Evolutionary conservation across 2,113 vertebrate species (phyloP), one percentile per base, ranked within the genome.

Genomic region (Anhinga anhinga): DNA sequence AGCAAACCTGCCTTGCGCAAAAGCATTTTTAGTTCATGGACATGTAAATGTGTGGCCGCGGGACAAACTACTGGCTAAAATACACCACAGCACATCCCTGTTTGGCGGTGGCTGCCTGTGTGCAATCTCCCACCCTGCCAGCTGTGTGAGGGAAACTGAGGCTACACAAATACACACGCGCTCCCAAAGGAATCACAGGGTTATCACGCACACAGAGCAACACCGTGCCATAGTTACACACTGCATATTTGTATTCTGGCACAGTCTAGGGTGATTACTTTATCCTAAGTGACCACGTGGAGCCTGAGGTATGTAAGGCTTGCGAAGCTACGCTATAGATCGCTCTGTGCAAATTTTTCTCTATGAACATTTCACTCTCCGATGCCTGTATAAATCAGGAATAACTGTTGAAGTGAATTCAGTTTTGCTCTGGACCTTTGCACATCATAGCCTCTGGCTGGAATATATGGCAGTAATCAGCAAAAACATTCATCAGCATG

Each of bases 11-110:
- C 53, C 27, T 69, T 16, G 30, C 45, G 61, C 49, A 58, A 50
- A 80, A 52, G 25, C 30, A 19, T 22, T 69, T 90, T 70, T 40
- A 44, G 36, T 34, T 77, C 55, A 26, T 5, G 8, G 66, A 52
- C 22, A 18, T 0, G 0, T 25, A 36, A 72, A 29, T 2, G 2
- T 7, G 22, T 47, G n/a, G 22, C 29, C 5, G 8, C 2, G 4
- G 40, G 62, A 90, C 77, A 52, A 85, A 52, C 2, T 1, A 6
- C 36, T 2, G n/a, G 50, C 38, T 49, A 36, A 71, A 82, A 70
- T 0, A 36, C 30, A 66, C 7, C 38, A 42, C 50, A 42, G 55
- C 55, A 40, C 22, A n/a, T 21, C 56, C 25, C 58, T 88, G 66
- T 36, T 23, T 38, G 36, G 56, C 14, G 0, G 56, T 5, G 29